These are phyloP conservation scores for Pardalotus punctatus DNA, from an alignment of 2,113 vertebrate species.

Conservation along the genomic window DNA sequence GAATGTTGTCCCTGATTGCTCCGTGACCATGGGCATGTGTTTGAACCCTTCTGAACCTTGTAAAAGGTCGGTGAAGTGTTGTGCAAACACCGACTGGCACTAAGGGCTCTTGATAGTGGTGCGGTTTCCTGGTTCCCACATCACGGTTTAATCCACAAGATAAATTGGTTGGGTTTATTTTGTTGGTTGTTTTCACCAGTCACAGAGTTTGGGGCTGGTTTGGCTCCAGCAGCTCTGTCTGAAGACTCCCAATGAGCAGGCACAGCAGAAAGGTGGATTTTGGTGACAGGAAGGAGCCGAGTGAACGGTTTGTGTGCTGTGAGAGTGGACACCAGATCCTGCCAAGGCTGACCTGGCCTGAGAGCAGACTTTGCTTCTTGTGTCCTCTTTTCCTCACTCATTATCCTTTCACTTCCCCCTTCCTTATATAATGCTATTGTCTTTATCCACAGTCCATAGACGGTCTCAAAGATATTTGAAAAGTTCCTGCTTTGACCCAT, in stretches of 20 bases:
- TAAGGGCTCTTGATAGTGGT: not conserved
- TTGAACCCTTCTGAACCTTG: not conserved
- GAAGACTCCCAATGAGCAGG: not conserved
- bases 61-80: not conserved
- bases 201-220: not conserved
- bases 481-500: not conserved
- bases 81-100: not conserved
- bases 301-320: not conserved
- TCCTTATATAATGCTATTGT: not conserved
- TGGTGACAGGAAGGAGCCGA: not conserved
- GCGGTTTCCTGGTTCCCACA: not conserved
- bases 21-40: not conserved
- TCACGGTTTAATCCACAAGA: not conserved
- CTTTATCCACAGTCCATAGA: not conserved
- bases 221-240: not conserved
- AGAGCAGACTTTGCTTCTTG: not conserved
- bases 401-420: not conserved
- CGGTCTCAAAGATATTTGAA: not conserved
- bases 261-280: not conserved
- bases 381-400: not conserved
- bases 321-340: not conserved
- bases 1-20: not conserved
- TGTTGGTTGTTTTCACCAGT: not conserved
- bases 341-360: not conserved
- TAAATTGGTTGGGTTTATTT: not conserved